These are phyloP conservation scores for Ammodytes marinus DNA, from an alignment of 2,113 vertebrate species.

Conservation along the genomic window DNA sequence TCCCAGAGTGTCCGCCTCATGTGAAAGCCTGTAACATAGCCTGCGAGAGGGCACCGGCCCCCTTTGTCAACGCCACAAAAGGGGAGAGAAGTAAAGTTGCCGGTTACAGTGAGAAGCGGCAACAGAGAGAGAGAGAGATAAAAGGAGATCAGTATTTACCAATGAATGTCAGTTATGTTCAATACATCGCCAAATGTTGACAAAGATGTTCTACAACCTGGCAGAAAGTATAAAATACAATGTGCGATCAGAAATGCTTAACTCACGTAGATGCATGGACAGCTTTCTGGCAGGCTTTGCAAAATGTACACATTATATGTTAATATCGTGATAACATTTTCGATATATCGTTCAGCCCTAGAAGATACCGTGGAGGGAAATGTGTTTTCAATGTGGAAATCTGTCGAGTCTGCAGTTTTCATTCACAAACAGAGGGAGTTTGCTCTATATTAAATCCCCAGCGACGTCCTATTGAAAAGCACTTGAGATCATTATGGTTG, in stretches of 20 bases:
- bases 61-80: slow-evolving; percentile 80
- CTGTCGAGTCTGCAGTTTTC: slow-evolving; percentile 23
- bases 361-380: neutral
- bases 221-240: too few species aligned
- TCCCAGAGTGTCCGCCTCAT: slow-evolving; percentile 85
- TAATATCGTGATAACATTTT: too few species aligned
- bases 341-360: too few species aligned
- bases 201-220: too few species aligned
- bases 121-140: neutral
- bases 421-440: slow-evolving; percentile 24
- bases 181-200: too few species aligned
- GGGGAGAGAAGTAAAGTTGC: slow-evolving; percentile 73
- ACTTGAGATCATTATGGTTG: neutral
- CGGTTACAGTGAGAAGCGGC: slow-evolving; percentile 71
- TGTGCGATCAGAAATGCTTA: too few species aligned
- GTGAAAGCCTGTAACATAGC: slow-evolving; percentile 86
- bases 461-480: neutral
- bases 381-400: neutral
- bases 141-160: too few species aligned
- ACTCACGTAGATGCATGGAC: too few species aligned
- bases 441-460: neutral
- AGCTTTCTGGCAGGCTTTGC: too few species aligned
- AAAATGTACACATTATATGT: too few species aligned
- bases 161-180: too few species aligned
- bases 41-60: slow-evolving; percentile 82